phyloP scores from a whole-genome alignment of 2,797 vertebrate genomes.

The Oryzias sinensis region DNA sequence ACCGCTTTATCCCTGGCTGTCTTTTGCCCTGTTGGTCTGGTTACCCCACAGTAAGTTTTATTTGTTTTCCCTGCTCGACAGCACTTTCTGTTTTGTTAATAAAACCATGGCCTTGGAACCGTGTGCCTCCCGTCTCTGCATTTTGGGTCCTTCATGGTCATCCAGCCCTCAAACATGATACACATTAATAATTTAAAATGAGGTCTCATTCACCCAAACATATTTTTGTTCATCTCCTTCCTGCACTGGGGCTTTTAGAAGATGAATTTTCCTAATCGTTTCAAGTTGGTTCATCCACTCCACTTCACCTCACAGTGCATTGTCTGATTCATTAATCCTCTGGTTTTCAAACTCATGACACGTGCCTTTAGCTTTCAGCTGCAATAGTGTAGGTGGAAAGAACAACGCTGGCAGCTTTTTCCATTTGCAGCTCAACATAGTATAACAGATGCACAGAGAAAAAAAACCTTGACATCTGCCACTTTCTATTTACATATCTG shows the following conservation, averaged over 20 bases:
- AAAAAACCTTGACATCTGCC: not conserved
- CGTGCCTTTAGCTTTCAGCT: slow-evolving; percentile 3
- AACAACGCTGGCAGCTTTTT: not conserved
- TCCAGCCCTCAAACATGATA: too few relatives aligned
- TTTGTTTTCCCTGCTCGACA: too few relatives aligned
- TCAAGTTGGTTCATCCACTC: slow-evolving; percentile 3
- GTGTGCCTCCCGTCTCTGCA: too few relatives aligned
- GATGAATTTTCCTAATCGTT: not conserved
- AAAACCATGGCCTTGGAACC: too few relatives aligned
- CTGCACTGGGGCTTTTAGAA: not conserved
- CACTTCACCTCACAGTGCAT: not conserved
- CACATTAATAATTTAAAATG: too few relatives aligned
- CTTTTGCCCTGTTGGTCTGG: too few relatives aligned
- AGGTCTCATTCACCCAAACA: too few relatives aligned
- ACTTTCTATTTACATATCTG: slow-evolving; percentile 3
- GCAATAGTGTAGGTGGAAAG: slow-evolving; percentile 10
- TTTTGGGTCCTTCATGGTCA: too few relatives aligned
- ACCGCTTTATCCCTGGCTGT: too few relatives aligned
- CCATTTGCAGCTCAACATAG: not conserved
- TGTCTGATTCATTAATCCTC: not conserved
- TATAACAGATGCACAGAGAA: not conserved
- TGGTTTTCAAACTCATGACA: not conserved
- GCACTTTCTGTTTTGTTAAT: too few relatives aligned
- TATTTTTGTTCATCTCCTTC: not conserved
- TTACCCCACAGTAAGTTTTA: too few relatives aligned